Conservation (phyloP, 1,140 invertebrate species). For the Tetramorium alpestre region DNA sequence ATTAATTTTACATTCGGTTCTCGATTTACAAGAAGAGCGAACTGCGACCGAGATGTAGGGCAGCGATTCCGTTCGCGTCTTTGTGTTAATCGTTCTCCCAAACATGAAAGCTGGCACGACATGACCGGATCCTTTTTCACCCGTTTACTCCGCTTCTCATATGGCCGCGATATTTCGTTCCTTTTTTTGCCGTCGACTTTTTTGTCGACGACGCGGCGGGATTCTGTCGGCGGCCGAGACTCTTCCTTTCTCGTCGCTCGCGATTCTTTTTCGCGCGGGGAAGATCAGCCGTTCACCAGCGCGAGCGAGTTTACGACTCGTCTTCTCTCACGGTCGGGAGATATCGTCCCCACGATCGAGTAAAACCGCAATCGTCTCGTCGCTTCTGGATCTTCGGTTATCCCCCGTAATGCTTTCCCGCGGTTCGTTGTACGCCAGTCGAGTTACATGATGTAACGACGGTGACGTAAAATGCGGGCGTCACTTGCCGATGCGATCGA, state of each 20-base stretch:
- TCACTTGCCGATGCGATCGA: slow-evolving; percentile 3
- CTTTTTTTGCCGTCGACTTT: slow-evolving; percentile 7
- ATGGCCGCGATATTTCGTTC: background rate
- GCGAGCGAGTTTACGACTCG: background rate
- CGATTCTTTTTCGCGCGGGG: background rate
- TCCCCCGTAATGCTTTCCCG: background rate
- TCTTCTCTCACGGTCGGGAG: background rate
- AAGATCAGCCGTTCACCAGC: slow-evolving; percentile 21
- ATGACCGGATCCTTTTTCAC: background rate
- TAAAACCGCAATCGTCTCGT: background rate
- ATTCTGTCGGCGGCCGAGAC: background rate
- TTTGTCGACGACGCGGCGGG: background rate
- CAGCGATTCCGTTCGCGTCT: background rate
- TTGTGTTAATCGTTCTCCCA: slow-evolving; percentile 8
- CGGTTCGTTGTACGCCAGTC: background rate
- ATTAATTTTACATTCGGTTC: background rate
- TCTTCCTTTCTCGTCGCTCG: background rate
- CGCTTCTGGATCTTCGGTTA: background rate
- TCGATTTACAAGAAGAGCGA: background rate
- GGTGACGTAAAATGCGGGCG: slow-evolving; percentile 7
- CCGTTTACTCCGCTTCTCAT: background rate
- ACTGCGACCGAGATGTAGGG: slow-evolving; percentile 6
- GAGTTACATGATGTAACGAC: slow-evolving; percentile 37
- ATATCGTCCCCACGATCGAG: background rate
- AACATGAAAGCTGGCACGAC: background rate